Evolutionary conservation across 2,797 vertebrate species (phyloP).

Genomic region (Anguilla obscura): DNA sequence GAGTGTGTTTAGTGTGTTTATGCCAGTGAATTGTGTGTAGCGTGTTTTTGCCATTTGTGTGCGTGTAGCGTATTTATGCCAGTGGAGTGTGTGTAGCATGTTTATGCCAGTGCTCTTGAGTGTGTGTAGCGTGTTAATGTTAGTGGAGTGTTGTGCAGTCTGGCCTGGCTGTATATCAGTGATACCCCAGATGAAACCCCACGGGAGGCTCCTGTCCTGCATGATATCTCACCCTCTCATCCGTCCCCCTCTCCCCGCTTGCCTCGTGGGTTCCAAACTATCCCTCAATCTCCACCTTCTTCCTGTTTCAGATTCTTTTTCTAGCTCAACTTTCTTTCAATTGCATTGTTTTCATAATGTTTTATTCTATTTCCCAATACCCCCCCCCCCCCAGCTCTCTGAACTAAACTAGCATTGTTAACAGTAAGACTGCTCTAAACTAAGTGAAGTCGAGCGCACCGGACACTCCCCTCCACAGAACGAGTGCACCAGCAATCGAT

Average conservation of each 20-base stretch:
- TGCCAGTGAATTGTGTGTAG: no score
- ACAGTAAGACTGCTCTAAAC: background rate
- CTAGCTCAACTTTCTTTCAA: background rate
- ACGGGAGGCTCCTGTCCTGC: background rate
- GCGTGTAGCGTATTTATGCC: no score
- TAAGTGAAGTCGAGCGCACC: background rate
- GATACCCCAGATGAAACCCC: slow-evolving; percentile 7
- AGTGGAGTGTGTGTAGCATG: no score
- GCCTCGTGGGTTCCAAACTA: background rate
- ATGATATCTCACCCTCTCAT: background rate
- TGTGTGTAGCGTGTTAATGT: background rate
- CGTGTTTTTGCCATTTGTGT: no score
- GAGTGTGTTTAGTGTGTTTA: background rate
- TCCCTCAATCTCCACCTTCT: background rate
- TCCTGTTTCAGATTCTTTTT: background rate
- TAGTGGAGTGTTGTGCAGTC: background rate
- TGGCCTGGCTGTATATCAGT: background rate
- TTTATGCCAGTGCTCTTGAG: no score
- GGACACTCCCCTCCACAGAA: no score
- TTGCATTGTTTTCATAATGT: background rate
- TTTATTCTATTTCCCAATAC: background rate
- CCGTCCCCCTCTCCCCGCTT: background rate
- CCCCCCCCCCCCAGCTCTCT: background rate
- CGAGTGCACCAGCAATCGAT: no score
- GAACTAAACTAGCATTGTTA: background rate